Conservation (phyloP, 2,113 vertebrate genomes). For the Calyptommatus sinebrachiatus region DNA sequence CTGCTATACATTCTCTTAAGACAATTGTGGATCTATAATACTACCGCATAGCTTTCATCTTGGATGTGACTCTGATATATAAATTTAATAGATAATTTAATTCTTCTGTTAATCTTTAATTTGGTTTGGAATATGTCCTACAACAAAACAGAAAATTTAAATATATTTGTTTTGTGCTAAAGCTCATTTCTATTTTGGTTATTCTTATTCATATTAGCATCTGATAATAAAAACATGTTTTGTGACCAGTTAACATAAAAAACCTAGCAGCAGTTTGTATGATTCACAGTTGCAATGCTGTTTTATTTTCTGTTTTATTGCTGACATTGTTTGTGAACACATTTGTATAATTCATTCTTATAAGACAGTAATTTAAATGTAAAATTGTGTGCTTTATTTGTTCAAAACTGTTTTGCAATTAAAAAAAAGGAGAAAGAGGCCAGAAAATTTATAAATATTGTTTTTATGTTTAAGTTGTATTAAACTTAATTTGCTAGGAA, state of each 20-base stretch:
- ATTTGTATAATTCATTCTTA: slow-evolving; percentile 43
- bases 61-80: too few relatives aligned
- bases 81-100: too few relatives aligned
- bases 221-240: background rate
- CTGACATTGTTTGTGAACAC: slow-evolving; percentile 1
- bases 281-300: slow-evolving; percentile 13
- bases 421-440: slow-evolving; percentile 21
- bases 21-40: too few relatives aligned
- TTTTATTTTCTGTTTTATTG: slow-evolving; percentile 9
- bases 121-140: background rate
- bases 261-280: background rate
- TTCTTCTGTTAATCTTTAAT: too few relatives aligned
- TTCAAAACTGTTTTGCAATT: slow-evolving; percentile 67
- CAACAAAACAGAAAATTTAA: background rate
- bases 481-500: slow-evolving; percentile 71
- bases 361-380: slow-evolving; percentile 62
- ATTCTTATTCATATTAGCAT: background rate
- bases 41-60: too few relatives aligned
- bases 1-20: too few relatives aligned
- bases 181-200: background rate
- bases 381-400: slow-evolving; percentile 71
- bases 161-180: background rate
- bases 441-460: slow-evolving; percentile 72
- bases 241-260: background rate
- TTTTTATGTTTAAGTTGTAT: slow-evolving; percentile 65